Evolutionary conservation across 2,797 vertebrate species (phyloP), one percentile per base, ranked within the genome.

Genomic region (Tapera naevia): DNA sequence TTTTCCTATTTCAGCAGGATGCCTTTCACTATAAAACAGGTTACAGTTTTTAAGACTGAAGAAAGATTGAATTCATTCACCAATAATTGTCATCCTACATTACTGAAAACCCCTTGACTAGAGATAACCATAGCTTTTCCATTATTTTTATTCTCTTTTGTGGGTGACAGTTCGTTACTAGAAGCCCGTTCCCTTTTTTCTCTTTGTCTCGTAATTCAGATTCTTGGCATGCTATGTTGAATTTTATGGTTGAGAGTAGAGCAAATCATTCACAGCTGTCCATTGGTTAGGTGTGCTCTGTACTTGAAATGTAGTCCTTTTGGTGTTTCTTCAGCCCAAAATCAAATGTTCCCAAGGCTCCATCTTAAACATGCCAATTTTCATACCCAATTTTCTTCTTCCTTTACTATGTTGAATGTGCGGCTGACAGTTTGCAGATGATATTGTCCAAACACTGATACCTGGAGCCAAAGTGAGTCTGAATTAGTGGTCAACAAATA

Each of bases 101-200:
- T 92, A 86, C 54, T 76, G 65, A 96, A 91, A 90, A 75, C 25
- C 87, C 17, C 24, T 83, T 87, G 50, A 91, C 64, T 96, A 56
- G 58, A 92, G 85, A 89, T 91, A 83, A 84, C 64, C 45, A 67
- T 43, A 80, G 48, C 43, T 82, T 96, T 95, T 78, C 64, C n/a
- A 65, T 94, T 97, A 65, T 65, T 96, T 94, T 87, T 57, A 22
- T 56, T 86, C 57, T 85, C 43, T 95, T 96, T 79, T 96, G 50
- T 86, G 79, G 84, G 54, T 94, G 95, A 97, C 86, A 96, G 93
- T 93, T 98, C 91, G 96, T 98, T 97, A 97, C 67, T 91, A 82
- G 72, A 96, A 93, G 58, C 33, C 76, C 96, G 54, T 67, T 92
- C 50, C 43, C 64, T 82, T 95, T 97, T 85, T 82, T 73, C 32